Base-by-base conservation (phyloP, 2,797 vertebrate genomes). In the Helostoma temminkii region DNA sequence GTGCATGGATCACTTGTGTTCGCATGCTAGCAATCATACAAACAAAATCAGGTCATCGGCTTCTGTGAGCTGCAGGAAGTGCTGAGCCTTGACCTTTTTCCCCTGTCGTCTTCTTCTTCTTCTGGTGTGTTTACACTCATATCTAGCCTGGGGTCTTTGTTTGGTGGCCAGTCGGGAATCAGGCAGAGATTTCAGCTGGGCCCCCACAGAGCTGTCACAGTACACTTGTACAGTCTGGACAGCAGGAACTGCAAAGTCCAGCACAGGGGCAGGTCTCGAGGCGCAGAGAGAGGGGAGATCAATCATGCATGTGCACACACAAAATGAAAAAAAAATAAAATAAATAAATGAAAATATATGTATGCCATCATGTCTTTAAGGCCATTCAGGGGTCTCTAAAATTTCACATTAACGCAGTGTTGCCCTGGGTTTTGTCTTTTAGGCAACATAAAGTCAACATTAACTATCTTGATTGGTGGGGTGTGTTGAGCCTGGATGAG, bases 21-120 rank as follows among this genome's bases (percentile, higher is more conserved):
- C 6, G 67, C 82, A 78, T 66, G 78, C 78, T 34, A 58, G 71
- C 53, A 84, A 73, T 65, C 69, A 66, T 58, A 72, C 42, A 61
- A 74, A 78, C 74, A 66, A 85, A 89, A 89, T 75, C 83, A 83
- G 89, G 87, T 91, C 89, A 88, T 59, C 58, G 59, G 65, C 55
- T 83, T 88, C 77, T 85, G 71, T 55, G 69, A 88, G 86, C 81
- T 82, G 61, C 61, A 78, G 77, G 78, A 87, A 67, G 64, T 62
- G 50, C 72, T 66, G 61, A 76, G 76, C 65, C 89, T 61, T 74
- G 79, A 82, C 76, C 69, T 76, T 77, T 76, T 66, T 53, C 25
- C 9, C 30, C 34, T n/a, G n/a, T n/a, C n/a, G n/a, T n/a, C n/a
- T 25, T 57, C 37, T 56, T 81, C 63, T 78, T 30, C 5, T 30